Conservation (phyloP, 2,113 vertebrate species). For the Thinocorus orbignyianus region DNA sequence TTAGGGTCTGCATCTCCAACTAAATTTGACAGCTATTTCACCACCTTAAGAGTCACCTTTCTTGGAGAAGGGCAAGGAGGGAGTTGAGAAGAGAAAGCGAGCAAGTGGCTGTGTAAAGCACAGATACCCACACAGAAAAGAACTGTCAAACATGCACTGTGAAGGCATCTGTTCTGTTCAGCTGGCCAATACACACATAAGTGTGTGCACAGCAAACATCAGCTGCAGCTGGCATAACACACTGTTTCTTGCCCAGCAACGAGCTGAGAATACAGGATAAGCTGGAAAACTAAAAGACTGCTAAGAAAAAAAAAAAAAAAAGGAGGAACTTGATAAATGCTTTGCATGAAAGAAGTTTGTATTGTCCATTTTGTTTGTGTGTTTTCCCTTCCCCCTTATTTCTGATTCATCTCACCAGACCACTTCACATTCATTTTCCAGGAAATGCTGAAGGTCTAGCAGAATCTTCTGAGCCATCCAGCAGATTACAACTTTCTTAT, state of each 20-base stretch:
- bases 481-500: not conserved
- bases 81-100: not conserved
- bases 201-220: not conserved
- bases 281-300: not conserved
- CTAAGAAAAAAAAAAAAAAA: not conserved
- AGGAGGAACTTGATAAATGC: not conserved
- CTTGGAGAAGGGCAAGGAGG: not conserved
- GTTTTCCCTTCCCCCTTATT: not conserved
- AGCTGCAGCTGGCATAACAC: not conserved
- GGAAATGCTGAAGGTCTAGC: not conserved
- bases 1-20: not conserved
- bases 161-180: not conserved
- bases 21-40: fast-evolving
- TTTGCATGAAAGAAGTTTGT: not conserved
- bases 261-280: not conserved
- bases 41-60: not conserved
- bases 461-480: not conserved
- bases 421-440: not conserved
- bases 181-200: not conserved
- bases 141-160: not conserved
- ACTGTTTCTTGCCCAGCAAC: not conserved
- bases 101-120: not conserved
- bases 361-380: not conserved
- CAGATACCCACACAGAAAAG: not conserved
- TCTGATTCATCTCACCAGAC: not conserved